Base-by-base conservation (phyloP, 2,797 vertebrate species). In the Gymnoscopelus braueri region DNA sequence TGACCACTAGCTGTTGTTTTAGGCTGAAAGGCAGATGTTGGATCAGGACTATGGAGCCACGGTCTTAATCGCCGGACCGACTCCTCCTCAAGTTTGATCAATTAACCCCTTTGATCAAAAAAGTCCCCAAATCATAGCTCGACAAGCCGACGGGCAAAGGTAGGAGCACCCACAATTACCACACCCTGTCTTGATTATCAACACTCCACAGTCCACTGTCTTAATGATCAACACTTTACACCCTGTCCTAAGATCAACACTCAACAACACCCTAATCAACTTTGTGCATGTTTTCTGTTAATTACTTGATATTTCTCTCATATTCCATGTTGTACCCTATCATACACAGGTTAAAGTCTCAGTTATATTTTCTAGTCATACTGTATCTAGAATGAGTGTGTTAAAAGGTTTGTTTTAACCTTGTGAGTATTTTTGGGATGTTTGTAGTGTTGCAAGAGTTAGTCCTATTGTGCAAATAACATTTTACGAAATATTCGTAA, bases 1-100 rank as follows among this genome's bases (percentile, higher is more conserved):
- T 93, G 84, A 92, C 84, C 69, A 79, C 56, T 23, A 88, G 84
- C 72, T 90, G 86, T 93, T 90, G 83, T 94, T 94, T 83, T 91
- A 93, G 91, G 89, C 29, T 66, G 86, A 80, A 78, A 48, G 53
- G 19, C 74, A 62, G 85, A 79, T 54, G 71, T 26, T 53, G 57
- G 88, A 60, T 68, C 79, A 60, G 60, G 90, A 91, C 86, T 89
- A 91, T 48, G 90, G 89, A 85, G 83, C 87, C 68, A 89, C 88
- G 2, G 32, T 85, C 13, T 71, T 88, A 74, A 82, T 92, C 79
- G 81, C 74, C 74, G 1, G 71, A 71, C 70, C 60, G 32, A 81
- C 77, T 72, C 49, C 83, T 60, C 52, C 80, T 79, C 74, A 87
- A 67, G n/a, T 57, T 70, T 89, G 86, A 89, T 85, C 86, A 84